Evolutionary conservation across 2,797 vertebrate genomes (phyloP).

Genomic region (Neostethus bicornis): DNA sequence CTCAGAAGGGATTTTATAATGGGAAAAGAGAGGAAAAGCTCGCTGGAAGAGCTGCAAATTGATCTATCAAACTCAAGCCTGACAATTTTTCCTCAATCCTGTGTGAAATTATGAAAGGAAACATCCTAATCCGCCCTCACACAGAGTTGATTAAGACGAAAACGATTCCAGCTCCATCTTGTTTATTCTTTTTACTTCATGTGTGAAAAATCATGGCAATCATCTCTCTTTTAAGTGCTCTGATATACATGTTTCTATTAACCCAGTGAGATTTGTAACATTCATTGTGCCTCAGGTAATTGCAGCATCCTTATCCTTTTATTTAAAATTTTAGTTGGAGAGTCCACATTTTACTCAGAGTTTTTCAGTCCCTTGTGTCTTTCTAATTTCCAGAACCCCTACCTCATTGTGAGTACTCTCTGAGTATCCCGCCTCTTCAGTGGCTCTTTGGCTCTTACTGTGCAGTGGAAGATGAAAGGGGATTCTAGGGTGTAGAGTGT

Average conservation of each 20-base stretch:
- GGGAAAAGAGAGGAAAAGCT: conserved; percentile 66
- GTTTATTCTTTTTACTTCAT: conserved; percentile 28
- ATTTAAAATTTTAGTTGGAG: conserved; percentile 19
- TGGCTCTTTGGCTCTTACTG: conserved; percentile 30
- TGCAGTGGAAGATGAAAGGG: conserved; percentile 67
- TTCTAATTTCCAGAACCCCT: conserved; percentile 7
- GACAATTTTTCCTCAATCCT: conserved; percentile 71
- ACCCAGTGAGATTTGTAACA: conserved; percentile 11
- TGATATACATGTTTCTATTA: conserved; percentile 9
- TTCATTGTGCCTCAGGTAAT: conserved; percentile 13
- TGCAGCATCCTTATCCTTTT: conserved; percentile 7
- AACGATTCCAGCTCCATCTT: conserved; percentile 56
- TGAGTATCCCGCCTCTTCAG: conserved; percentile 42
- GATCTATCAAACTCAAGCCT: conserved; percentile 79
- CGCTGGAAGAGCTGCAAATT: conserved; percentile 76
- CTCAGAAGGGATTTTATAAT: conserved; percentile 75
- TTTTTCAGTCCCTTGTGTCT: conserved; percentile 4
- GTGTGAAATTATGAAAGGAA: conserved; percentile 71
- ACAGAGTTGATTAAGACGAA: conserved; percentile 63
- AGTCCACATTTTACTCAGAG: conserved; percentile 24
- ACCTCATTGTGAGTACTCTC: conserved; percentile 33
- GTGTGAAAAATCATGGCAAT: conserved; percentile 28
- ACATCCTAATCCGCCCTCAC: conserved; percentile 73
- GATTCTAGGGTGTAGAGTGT: conserved; percentile 55
- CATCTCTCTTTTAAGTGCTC: conserved; percentile 1